A percentile compares a stretch with the other conserved stretches of the same genome.
Evolutionary conservation across 92 coral and sea anemone species (phyloP).

Genomic region (Siderastrea radians): DNA sequence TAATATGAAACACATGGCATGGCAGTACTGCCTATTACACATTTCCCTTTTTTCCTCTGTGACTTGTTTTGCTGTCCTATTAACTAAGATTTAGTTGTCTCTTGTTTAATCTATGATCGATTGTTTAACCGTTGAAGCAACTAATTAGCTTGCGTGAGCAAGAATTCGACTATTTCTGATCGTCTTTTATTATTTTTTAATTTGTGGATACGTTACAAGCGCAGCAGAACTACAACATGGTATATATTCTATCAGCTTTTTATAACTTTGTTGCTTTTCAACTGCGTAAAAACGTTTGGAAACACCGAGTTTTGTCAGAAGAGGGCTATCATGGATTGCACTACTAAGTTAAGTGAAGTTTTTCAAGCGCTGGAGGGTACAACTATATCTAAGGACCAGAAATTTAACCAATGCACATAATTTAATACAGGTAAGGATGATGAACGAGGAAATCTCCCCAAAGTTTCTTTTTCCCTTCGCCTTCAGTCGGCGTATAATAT

Average conservation of each 20-base stretch:
- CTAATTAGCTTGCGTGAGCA: background rate
- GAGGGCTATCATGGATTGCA: slow-evolving; percentile 3
- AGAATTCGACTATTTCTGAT: background rate
- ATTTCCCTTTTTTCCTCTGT: no score
- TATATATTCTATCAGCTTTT: no score
- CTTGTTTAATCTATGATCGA: no score
- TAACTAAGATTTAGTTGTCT: background rate
- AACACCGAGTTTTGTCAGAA: slow-evolving; percentile 8
- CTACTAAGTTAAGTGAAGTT: background rate
- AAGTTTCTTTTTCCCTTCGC: no score
- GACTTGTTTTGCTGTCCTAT: no score
- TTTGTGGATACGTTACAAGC: no score
- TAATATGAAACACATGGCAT: no score
- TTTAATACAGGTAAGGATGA: slow-evolving; percentile 1
- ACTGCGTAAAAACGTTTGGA: background rate
- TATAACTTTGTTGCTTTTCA: background rate
- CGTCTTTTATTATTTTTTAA: background rate
- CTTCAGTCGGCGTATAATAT: no score
- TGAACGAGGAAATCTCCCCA: background rate
- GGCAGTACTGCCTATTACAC: no score
- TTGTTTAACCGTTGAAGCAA: background rate
- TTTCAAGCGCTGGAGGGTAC: background rate
- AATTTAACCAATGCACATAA: background rate
- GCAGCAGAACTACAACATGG: background rate
- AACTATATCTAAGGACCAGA: background rate